A percentile compares a stretch with the other conserved stretches of the same genome.
phyloP scores from a whole-genome alignment of 2,113 vertebrate species.

The Campylorhamphus procurvoides region DNA sequence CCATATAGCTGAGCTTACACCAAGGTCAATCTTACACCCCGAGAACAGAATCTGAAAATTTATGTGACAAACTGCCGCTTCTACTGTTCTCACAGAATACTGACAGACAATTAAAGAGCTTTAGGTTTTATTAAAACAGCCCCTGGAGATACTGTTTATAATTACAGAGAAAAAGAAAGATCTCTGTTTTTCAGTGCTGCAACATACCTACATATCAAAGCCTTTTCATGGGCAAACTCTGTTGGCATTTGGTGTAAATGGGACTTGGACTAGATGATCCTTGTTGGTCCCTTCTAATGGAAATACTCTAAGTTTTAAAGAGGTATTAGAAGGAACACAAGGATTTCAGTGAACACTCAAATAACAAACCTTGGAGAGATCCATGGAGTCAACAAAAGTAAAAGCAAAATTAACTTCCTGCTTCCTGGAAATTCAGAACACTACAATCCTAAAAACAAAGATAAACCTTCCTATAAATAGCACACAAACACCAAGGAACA shows the following conservation, averaged over 20 bases:
- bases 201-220: background rate
- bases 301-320: background rate
- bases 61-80: background rate
- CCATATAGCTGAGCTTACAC: background rate
- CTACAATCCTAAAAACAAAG: background rate
- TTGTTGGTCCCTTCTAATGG: background rate
- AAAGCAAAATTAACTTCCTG: background rate
- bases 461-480: background rate
- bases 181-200: background rate
- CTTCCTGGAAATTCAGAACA: background rate
- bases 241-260: background rate
- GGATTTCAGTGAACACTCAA: background rate
- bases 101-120: background rate
- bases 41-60: background rate
- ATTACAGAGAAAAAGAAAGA: background rate
- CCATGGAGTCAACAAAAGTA: background rate
- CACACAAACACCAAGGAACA: background rate
- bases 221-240: background rate
- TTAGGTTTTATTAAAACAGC: background rate
- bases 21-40: background rate
- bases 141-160: background rate
- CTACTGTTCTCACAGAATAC: background rate
- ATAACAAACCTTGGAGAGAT: background rate
- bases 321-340: background rate
- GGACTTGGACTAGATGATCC: background rate